Evolutionary conservation across 2,797 vertebrate genomes (phyloP), one percentile per base, ranked within the genome.

Genomic region (Mormyrus proboscirostris): DNA sequence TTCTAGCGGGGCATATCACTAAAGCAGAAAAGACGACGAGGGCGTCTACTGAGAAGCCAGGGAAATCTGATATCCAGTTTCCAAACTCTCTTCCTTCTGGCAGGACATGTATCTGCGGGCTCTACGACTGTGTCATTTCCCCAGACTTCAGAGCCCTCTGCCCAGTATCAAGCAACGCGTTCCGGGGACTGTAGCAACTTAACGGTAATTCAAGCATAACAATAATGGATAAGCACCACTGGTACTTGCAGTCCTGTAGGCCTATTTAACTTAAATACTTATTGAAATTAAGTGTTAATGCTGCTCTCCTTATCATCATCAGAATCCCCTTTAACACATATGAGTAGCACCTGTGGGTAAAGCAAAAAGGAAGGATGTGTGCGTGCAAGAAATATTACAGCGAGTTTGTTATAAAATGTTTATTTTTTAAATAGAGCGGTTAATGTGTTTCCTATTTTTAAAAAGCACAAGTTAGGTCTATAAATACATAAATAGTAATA

Each of bases 401-500:
- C 5, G 1, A 44, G 33, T 79, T 79, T 82, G 86, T 85, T 83
- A 89, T 51, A 50, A 69, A 88, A 4, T 88, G 50, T 90, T 88
- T 90, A 91, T 91, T 93, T 33, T 33, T 65, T 92, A 92, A 92
- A 87, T 92, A 85, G 16, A 85, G 29, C 29, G 33, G 3, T 83
- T 50, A 84, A 55, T 73, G 69, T 9, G 65, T 41, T 59, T 41
- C 10, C 82, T 38, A 89, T 89, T 50, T 59, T 9, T 86, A 89
- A 89, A 89, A 84, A 55, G 12, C 19, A 83, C 44, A 50, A 83
- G 79, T 69, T 69, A 65, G 10, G 38, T 88, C 87, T 69, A 76
- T 93, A 94, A 50, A 93, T 89, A 94, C 89, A 94, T 94, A 94
- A 95, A 95, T 95, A 95, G 93, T 92, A 93, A 94, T 94, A 94